Base-by-base conservation (phyloP, 2,113 vertebrate genomes). In the Serilophus lunatus region DNA sequence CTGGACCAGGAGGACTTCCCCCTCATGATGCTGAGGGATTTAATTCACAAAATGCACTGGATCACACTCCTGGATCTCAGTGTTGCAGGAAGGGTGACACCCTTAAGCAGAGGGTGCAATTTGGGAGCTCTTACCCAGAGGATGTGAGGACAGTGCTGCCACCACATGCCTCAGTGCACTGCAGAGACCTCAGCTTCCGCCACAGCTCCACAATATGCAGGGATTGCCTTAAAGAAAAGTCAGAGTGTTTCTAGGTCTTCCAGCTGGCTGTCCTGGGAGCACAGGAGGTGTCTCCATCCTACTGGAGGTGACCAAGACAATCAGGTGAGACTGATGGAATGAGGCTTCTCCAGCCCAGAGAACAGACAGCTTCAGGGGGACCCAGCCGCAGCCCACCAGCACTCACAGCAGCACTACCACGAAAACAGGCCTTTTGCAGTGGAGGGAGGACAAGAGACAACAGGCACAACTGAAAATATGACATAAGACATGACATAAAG, bases 211-310 rank as follows among this genome's bases (percentile, higher is more conserved):
- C 10, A 16, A 20, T 4, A 19, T 3, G 0, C n/a, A 76, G 33
- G 38, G 24, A 54, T 71, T 42, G 9, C 86, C 66, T 64, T 79
- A 79, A 56, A 76, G 12, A 40, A 70, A 78, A 66, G 60, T 25
- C 78, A 44, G 36, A 89, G 24, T 28, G 50, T 93, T 86, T 93
- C 84, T 83, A 71, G 70, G 82, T 78, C 78, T 92, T 49, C 53
- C 47, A 84, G 68, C 6, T 5, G 1, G 9, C 64, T 75, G 36
- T 16, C 36, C 36, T 23, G 85, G 69, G 69, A 89, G 35, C 3
- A 5, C 64, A 63, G 69, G n/a, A 82, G 44, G 31, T 40, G 13
- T 25, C 61, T 91, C 47, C 66, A 54, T 74, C 51, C 64, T 53
- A 3, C 78, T 0, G 13, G 56, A 90, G 82, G 13, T 75, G 74